Evolutionary conservation across 1,140 invertebrate genomes (phyloP).

Genomic region (Trissolcus basalis): DNA sequence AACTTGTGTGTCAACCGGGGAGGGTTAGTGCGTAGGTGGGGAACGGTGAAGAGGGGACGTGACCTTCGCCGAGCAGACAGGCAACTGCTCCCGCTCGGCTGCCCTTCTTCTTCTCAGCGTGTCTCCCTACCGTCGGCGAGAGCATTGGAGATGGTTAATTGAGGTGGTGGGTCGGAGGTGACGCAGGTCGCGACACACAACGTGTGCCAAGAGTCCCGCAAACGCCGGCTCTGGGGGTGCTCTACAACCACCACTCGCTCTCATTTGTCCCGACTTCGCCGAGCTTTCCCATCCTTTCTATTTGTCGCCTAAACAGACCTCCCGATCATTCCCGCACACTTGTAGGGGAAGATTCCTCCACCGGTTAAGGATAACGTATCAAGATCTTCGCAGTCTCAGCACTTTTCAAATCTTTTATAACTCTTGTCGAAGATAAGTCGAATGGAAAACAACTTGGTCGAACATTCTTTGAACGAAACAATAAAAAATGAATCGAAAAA

Average conservation of each 20-base stretch:
- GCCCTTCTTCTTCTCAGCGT: slow-evolving; percentile 37
- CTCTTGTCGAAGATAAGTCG: no score
- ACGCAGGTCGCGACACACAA: slow-evolving; percentile 2
- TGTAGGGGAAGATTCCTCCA: no score
- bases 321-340: no score
- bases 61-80: slow-evolving; percentile 29
- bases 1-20: slow-evolving; percentile 25
- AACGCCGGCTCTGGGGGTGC: background rate
- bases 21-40: slow-evolving; percentile 47
- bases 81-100: slow-evolving; percentile 29
- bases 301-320: no score
- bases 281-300: no score
- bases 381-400: no score
- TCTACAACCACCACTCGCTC: background rate
- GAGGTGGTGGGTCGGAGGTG: slow-evolving; percentile 43
- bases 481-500: no score
- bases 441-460: no score
- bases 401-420: no score
- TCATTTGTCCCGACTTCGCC: background rate
- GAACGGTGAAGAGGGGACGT: slow-evolving; percentile 46
- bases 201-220: background rate
- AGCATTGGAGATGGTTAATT: slow-evolving; percentile 40
- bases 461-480: no score
- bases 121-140: slow-evolving; percentile 34
- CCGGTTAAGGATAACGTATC: no score